Base-by-base conservation (phyloP, 2,797 vertebrate species). In the Pelochelys cantorii region DNA sequence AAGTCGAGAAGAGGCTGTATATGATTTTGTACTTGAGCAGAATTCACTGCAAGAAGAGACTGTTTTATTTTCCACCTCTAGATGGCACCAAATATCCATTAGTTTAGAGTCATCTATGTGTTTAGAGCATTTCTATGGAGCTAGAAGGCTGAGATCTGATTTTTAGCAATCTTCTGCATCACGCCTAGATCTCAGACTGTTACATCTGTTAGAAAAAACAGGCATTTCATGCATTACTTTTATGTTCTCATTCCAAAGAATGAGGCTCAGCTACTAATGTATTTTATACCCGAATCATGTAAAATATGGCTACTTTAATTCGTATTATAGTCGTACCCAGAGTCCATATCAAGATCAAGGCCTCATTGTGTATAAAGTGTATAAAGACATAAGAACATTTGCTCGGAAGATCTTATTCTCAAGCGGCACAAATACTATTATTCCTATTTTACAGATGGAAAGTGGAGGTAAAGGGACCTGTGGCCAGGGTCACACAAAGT, bases 31-130 rank as follows among this genome's bases (percentile, higher is more conserved):
- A 75, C 37, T 75, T 27, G 6, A 22, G 34, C 42, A 77, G 42
- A 77, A 77, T 60, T 89, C 23, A 52, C 8, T n/a, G 53, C 2
- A 3, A 86, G 65, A 79, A 27, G 86, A 94, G 60, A 17, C 2
- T 22, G 57, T 88, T 88, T 85, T 79, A 53, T 29, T 57, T 7
- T 92, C 88, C 22, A 87, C 89, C 94, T 90, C 0, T 96, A 97
- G 96, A 56, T 96, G 95, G 96, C 96, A 93, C 94, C 95, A 97
- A 90, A 96, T 68, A 20, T 18, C 92, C 90, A 59, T 3, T 77
- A 1, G 92, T 65, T 0, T 0, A 48, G 75, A 94, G 59, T 29
- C 3, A 77, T 60, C 31, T 1, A 31, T 55, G 13, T 4, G 2
- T 23, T 60, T 52, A 77, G n/a, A 34, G 18, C 65, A 37, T 37